phyloP scores from a whole-genome alignment of 1,140 invertebrate species.

The Leptopilina clavipes region DNA sequence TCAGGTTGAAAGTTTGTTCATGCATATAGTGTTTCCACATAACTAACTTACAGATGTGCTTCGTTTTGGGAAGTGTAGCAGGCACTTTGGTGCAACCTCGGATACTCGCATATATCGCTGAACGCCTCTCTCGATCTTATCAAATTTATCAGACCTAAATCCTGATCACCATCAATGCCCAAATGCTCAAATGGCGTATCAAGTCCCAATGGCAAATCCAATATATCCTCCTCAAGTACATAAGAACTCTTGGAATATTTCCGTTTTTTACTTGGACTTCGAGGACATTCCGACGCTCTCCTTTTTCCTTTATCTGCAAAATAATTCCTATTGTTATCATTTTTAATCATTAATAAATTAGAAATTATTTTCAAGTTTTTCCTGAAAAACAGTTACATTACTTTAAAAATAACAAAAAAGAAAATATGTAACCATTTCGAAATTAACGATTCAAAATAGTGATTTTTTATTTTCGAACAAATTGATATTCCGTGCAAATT shows the following conservation, averaged over 20 bases:
- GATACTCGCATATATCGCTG: slow-evolving; percentile 63
- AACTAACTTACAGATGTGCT: slow-evolving; percentile 68
- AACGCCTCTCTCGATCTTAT: slow-evolving; percentile 63
- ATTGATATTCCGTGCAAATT: no score
- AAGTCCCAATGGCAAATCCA: slow-evolving; percentile 59
- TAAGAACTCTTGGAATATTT: slow-evolving; percentile 65
- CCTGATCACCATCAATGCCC: slow-evolving; percentile 66
- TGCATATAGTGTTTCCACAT: slow-evolving; percentile 6
- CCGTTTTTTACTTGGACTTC: slow-evolving; percentile 63
- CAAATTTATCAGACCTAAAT: slow-evolving; percentile 68
- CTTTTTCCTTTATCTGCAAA: slow-evolving; percentile 62
- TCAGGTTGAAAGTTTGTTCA: slow-evolving; percentile 5
- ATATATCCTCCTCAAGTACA: slow-evolving; percentile 52
- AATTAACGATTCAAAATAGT: no score
- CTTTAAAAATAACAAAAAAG: no score
- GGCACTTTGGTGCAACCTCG: slow-evolving; percentile 70
- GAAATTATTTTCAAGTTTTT: no score
- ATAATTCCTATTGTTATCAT: neutral
- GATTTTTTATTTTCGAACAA: no score
- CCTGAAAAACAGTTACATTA: no score
- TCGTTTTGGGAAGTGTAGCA: slow-evolving; percentile 70
- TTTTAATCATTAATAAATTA: no score
- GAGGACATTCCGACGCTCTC: slow-evolving; percentile 65
- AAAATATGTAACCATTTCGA: no score
- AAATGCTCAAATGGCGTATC: slow-evolving; percentile 66